Percentiles rank a stretch among this genome's conserved stretches.
Conservation (phyloP, 1,140 invertebrate genomes). For the Ceratina calcarata region DNA sequence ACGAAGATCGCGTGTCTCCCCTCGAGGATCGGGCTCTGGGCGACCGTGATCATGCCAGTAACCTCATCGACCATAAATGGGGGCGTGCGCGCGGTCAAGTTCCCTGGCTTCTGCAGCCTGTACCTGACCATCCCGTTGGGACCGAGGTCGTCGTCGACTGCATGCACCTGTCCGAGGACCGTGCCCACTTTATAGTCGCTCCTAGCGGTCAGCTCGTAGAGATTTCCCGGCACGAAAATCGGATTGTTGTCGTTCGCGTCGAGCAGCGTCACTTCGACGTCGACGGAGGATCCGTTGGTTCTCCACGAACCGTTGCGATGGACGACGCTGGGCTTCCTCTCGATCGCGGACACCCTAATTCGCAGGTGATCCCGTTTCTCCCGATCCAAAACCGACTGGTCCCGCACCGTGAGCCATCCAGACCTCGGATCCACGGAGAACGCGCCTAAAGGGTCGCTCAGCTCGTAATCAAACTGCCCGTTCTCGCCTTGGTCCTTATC, state of each 20-base stretch:
- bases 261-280: constrained; percentile 89
- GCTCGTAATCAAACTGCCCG: constrained; percentile 89
- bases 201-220: constrained; percentile 88
- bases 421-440: constrained; percentile 89
- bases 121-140: constrained; percentile 90
- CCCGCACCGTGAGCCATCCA: constrained; percentile 92
- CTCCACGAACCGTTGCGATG: constrained; percentile 31
- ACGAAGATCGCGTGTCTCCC: constrained; percentile 89
- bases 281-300: constrained; percentile 83
- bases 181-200: constrained; percentile 85
- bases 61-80: constrained; percentile 87
- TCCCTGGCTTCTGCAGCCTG: constrained; percentile 86
- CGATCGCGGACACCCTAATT: constrained; percentile 88
- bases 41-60: constrained; percentile 87
- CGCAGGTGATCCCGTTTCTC: constrained; percentile 86
- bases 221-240: constrained; percentile 89
- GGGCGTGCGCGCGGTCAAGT: constrained; percentile 83
- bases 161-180: constrained; percentile 87
- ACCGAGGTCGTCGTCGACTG: constrained; percentile 90
- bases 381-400: constrained; percentile 88
- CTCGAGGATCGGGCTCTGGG: constrained; percentile 83
- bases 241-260: constrained; percentile 95
- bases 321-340: constrained; percentile 85
- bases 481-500: constrained; percentile 92
- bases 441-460: constrained; percentile 87